phyloP scores from a whole-genome alignment of 2,113 vertebrate species.

The Pseudopodoces humilis region DNA sequence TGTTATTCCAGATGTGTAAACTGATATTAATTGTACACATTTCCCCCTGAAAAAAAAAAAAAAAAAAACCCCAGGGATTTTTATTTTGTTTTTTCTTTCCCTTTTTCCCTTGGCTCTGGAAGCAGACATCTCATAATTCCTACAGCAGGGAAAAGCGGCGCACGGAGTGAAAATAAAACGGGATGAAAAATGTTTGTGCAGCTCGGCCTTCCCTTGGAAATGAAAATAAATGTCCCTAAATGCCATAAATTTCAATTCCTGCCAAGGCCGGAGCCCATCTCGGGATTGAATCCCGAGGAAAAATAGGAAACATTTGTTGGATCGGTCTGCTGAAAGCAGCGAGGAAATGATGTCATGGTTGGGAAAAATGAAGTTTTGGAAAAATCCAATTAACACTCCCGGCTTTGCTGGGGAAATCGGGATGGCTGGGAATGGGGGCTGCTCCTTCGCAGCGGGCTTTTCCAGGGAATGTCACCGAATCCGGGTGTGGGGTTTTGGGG shows the following conservation, averaged over 20 bases:
- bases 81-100: neutral
- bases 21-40: conserved; percentile 48
- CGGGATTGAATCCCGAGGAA: conserved; percentile 32
- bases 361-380: conserved; percentile 61
- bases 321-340: conserved; percentile 48
- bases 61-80: neutral
- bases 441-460: neutral
- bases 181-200: conserved; percentile 63
- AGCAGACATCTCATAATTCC: conserved; percentile 58
- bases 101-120: conserved; percentile 39
- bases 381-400: conserved; percentile 57
- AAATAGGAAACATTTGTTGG: conserved; percentile 74
- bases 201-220: conserved; percentile 69
- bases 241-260: conserved; percentile 73
- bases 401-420: neutral
- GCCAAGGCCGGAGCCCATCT: conserved; percentile 63
- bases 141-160: conserved; percentile 36
- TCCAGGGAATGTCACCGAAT: neutral
- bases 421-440: neutral
- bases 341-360: conserved; percentile 68
- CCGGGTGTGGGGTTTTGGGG: too few species aligned
- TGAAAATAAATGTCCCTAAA: conserved; percentile 74
- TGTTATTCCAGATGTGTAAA: conserved; percentile 55
- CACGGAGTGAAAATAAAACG: neutral
- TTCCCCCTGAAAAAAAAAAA: conserved; percentile 38